Percentiles rank a stretch among this genome's conserved stretches.
Conservation (phyloP, 2,797 vertebrate species). For the Enteromius treurensis region DNA sequence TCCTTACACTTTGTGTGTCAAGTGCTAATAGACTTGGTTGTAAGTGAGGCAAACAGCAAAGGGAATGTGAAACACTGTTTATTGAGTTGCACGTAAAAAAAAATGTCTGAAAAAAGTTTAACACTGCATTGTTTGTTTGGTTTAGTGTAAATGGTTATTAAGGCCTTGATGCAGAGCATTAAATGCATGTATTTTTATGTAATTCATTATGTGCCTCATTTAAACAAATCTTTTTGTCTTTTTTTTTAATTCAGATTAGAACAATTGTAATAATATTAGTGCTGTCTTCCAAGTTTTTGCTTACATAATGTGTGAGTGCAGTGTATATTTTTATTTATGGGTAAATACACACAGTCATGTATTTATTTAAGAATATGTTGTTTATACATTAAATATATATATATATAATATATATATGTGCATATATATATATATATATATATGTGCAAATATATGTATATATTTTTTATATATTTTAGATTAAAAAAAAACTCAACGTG, state of each 20-base stretch:
- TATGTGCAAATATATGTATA: no score
- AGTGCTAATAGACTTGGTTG: slow-evolving; percentile 58
- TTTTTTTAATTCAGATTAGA: no score
- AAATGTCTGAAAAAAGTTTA: neutral
- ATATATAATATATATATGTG: no score
- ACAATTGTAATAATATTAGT: neutral
- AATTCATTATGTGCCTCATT: neutral
- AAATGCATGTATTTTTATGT: neutral
- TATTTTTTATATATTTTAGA: no score
- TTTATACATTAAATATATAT: no score
- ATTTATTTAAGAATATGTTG: no score
- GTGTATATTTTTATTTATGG: no score
- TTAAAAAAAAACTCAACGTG: neutral
- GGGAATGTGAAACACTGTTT: neutral
- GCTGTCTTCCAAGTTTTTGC: no score
- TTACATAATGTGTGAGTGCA: no score
- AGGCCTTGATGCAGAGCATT: neutral
- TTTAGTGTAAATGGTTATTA: neutral
- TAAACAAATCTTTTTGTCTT: neutral
- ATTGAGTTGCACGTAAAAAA: neutral
- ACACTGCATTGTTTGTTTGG: neutral
- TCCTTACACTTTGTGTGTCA: slow-evolving; percentile 58
- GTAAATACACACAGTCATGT: no score
- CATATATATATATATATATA: no score
- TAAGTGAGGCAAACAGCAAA: slow-evolving; percentile 32